A percentile compares a stretch with the other conserved stretches of the same genome.
phyloP scores from a whole-genome alignment of 2,888 invertebrate genomes.

The Lithophane ornitopus region DNA sequence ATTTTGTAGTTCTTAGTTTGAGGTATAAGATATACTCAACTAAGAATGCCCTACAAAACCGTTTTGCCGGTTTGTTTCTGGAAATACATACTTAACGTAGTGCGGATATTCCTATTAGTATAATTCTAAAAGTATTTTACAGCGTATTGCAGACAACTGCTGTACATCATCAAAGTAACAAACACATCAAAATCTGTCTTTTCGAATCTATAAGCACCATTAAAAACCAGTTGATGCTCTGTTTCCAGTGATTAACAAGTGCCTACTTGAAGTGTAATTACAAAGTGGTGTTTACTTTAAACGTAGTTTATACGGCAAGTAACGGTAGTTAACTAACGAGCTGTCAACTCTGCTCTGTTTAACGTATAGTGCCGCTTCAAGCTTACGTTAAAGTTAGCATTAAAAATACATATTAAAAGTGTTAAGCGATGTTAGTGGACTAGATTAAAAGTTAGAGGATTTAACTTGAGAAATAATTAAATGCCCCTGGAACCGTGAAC shows the following conservation, averaged over 20 bases:
- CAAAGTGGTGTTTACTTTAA: slow-evolving; percentile 37
- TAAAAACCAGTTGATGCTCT: slow-evolving; percentile 1
- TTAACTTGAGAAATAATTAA: neutral
- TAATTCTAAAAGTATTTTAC: neutral
- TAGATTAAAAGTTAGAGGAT: neutral
- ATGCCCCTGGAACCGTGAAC: neutral
- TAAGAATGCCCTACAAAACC: neutral
- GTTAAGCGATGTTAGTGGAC: slow-evolving; percentile 4
- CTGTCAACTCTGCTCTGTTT: slow-evolving; percentile 39
- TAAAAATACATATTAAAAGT: slow-evolving; percentile 14
- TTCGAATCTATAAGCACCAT: neutral
- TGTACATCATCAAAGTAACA: neutral
- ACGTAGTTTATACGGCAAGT: slow-evolving; percentile 11
- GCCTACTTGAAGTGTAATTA: slow-evolving; percentile 12
- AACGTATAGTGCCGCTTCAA: slow-evolving; percentile 17
- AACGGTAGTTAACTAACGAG: slow-evolving; percentile 40
- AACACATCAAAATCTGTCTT: neutral
- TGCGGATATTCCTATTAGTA: too few species aligned
- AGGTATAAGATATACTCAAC: neutral
- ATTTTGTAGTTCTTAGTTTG: too few species aligned
- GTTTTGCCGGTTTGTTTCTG: neutral
- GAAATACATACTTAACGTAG: too few species aligned
- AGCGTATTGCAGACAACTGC: neutral
- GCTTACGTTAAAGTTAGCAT: slow-evolving; percentile 14
- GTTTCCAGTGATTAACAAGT: slow-evolving; percentile 15